Conservation (phyloP, 2,797 vertebrate species). For the Coendou prehensilis region DNA sequence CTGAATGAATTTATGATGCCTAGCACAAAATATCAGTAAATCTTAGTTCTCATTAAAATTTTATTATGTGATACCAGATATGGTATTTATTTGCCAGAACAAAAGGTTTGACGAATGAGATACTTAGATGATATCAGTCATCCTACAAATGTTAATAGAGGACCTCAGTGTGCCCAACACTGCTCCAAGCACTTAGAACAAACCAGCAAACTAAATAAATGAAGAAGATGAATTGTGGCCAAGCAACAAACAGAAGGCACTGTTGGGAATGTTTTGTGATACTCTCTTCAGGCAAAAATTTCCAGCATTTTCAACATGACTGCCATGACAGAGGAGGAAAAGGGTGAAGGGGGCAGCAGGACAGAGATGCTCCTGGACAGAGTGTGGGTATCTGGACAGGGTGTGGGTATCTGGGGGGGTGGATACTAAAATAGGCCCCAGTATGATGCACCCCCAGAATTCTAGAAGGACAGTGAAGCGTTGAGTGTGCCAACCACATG, state of each 20-base stretch:
- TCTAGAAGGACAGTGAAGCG: neutral
- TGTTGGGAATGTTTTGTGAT: neutral
- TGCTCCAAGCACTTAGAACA: neutral
- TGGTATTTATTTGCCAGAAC: neutral
- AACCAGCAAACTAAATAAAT: neutral
- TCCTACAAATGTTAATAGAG: neutral
- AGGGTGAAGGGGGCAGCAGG: neutral
- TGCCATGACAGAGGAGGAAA: neutral
- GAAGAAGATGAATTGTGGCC: neutral
- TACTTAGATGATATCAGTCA: neutral
- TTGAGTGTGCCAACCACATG: neutral
- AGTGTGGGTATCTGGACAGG: too few relatives aligned
- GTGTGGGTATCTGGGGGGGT: neutral
- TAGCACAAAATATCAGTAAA: neutral
- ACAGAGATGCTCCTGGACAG: too few relatives aligned
- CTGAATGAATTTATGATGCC: neutral
- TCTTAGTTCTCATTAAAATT: neutral
- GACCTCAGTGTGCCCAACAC: neutral
- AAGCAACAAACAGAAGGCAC: neutral
- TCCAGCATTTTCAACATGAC: neutral
- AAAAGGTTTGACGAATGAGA: slow-evolving; percentile 19
- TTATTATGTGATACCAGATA: neutral
- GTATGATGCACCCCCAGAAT: neutral
- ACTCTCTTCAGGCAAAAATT: neutral
- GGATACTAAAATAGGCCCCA: neutral